Evolutionary conservation across 2,888 invertebrate genomes (phyloP), one percentile per base, ranked within the genome.

Genomic region (Eupithecia vulgata): DNA sequence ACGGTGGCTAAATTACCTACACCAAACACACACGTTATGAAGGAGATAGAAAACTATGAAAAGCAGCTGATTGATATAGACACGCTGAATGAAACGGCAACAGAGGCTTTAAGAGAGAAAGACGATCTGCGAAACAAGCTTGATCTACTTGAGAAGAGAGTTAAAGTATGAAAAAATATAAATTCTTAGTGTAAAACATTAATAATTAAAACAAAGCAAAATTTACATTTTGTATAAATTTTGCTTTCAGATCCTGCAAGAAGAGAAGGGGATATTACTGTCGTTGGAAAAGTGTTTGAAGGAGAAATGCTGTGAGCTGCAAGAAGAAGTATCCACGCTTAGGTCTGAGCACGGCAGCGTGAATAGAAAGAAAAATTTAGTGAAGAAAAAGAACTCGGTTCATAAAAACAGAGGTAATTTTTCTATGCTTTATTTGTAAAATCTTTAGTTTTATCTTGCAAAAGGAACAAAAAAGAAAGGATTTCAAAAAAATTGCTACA

Each of bases 11-110:
- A 96, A 76, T 95, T 96, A 67, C 95, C 96, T 12, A 95, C 95
- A 30, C 95, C 95, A 77, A 95, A 96, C 69, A 96, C 96, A 52
- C 93, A 95, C 73, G 94, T 97, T 13, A 91, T 95, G 73, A 94
- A 90, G 76, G 98, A 98, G 88, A 95, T 98, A 75, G 96, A 96
- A 74, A 95, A 95, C 77, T 98, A 97, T 95, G 96, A 97, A 79
- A 96, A 96, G 73, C 96, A 97, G 79, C 96, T 97, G 84, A 96
- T 98, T 66, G 97, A 98, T 82, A 96, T 98, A 52, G 97, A 97
- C 79, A 96, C 95, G 45, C 91, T 98, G 76, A 96, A 96, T 79
- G 95, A 95, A 72, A 95, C 96, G 81, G 96, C 97, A 1, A 95
- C 96, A 61, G 96, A 96, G 80, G 96, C 97, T 1, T 96, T 96